Evolutionary conservation across 2,888 invertebrate genomes (phyloP), one percentile per base, ranked within the genome.

Genomic region (Scotopteryx bipunctaria): DNA sequence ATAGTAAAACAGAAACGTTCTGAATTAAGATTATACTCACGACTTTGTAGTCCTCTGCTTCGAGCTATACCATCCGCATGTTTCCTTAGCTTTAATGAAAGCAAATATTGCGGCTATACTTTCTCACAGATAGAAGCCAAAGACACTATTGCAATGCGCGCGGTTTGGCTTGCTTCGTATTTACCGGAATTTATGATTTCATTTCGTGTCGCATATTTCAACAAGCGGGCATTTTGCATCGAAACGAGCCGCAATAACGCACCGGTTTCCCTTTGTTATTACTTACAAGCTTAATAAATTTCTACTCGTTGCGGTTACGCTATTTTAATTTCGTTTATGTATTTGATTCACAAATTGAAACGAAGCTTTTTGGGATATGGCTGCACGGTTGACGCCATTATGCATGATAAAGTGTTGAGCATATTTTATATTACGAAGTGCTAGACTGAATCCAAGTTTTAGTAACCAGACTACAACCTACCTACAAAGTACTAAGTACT

Each of bases 201-300:
- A 87, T 87, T 86, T 86, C 77, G 80, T 76, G 76, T 81, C 80
- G 79, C 84, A 81, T 86, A 85, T 83, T 83, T 86, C 82, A 83
- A 71, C 64, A 71, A 73, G 72, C 81, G 76, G 73, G 70, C 73
- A 76, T 76, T 81, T 79, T 78, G 78, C 77, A 85, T 84, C 70
- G 77, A 71, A 81, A 81, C 75, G 75, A 74, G 66, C 71, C 76
- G 76, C 74, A 79, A 78, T 79, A 78, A 76, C 71, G 73, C 73
- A 74, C 76, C 67, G 71, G 70, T 73, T 75, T 64, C 67, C 59
- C 67, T 70, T 73, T 72, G 62, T 71, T 73, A 67, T 74, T 72
- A 66, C 74, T 73, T 77, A 73, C 60, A 64, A 67, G 64, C 64
- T 66, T 68, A 64, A 75, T 70, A 73, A 63, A 75, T 73, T 61